Evolutionary conservation across 1,140 invertebrate genomes (phyloP), one percentile per base, ranked within the genome.

Genomic region (Drosophila ogumai): DNA sequence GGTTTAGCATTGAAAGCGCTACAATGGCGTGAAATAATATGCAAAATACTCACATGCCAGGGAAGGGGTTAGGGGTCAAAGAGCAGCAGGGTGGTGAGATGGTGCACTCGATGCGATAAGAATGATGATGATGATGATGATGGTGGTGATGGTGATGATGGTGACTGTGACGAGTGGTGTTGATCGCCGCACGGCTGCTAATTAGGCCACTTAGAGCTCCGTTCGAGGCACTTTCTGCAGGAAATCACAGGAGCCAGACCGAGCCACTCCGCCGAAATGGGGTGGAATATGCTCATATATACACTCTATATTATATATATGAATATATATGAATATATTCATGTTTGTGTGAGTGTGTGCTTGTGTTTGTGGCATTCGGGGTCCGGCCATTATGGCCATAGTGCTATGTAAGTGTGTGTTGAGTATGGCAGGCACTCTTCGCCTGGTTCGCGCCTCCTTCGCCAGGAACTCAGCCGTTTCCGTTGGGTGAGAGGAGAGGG

Each of bases 11-110:
- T 84, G 75, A 84, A 84, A 84, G 81, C 81, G 84, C 78, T 87
- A 88, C 80, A 88, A 88, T 88, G 84, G 84, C 84, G 84, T 88
- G 84, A 88, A 88, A 88, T 88, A 88, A 88, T 88, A 88, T 88
- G 84, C 84, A 88, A 88, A 88, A 84, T 84, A 85, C 81, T 81
- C 65, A 63, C 81, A 80, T 61, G 36, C 17, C 3, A 17, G 25
- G 25, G 9, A 6, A 17, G 52, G 55, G 38, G 38, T 57, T 28
- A 57, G 60, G 36, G 32, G 60, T 60, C 60, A 32, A 31, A 31
- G 54, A 58, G 54, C 55, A 38, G 59, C 22, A 28, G 22, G n/a
- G 54, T 54, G 32, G 50, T 54, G 34, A 19, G 36, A 32, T 57
- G 44, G 65, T 54, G 63, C 80, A 82, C 79, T 82, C 75, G 63